phyloP scores from a whole-genome alignment of 1,140 invertebrate species.

The Bathynomus jamesi region DNA sequence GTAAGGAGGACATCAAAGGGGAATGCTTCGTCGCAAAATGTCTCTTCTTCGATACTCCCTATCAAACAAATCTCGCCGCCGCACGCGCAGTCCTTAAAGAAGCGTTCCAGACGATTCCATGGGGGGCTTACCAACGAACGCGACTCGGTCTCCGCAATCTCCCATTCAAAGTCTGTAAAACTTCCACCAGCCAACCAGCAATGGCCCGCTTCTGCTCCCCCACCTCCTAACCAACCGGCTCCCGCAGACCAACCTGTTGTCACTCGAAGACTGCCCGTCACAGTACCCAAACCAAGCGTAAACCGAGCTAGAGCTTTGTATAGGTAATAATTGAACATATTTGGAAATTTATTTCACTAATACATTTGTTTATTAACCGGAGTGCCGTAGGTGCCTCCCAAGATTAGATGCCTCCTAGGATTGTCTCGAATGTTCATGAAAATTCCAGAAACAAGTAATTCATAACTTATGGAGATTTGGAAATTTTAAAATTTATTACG shows the following conservation, averaged over 20 bases:
- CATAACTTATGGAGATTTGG: not conserved
- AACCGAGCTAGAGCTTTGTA: slow-evolving; percentile 56
- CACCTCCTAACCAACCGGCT: slow-evolving; percentile 49
- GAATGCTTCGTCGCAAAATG: not conserved
- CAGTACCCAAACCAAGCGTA: slow-evolving; percentile 44
- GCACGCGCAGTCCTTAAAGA: not conserved
- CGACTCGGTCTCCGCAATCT: no score
- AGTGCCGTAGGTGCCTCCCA: no score
- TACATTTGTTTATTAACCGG: not conserved
- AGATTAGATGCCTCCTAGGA: not conserved
- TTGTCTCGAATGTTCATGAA: not conserved
- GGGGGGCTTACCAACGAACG: not conserved
- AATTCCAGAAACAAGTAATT: not conserved
- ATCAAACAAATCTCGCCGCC: not conserved
- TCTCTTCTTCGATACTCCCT: not conserved
- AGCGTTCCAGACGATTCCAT: not conserved
- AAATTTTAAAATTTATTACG: not conserved
- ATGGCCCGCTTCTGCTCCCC: slow-evolving; percentile 24
- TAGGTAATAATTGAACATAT: slow-evolving; percentile 28
- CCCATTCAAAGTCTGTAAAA: no score
- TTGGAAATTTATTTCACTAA: not conserved
- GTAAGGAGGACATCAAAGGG: not conserved
- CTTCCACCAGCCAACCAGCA: not conserved
- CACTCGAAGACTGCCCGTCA: slow-evolving; percentile 42
- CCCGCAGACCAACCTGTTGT: slow-evolving; percentile 45